These are phyloP conservation scores for Dendrolimus houi DNA, from an alignment of 2,888 invertebrate genomes.

Conservation along the genomic window DNA sequence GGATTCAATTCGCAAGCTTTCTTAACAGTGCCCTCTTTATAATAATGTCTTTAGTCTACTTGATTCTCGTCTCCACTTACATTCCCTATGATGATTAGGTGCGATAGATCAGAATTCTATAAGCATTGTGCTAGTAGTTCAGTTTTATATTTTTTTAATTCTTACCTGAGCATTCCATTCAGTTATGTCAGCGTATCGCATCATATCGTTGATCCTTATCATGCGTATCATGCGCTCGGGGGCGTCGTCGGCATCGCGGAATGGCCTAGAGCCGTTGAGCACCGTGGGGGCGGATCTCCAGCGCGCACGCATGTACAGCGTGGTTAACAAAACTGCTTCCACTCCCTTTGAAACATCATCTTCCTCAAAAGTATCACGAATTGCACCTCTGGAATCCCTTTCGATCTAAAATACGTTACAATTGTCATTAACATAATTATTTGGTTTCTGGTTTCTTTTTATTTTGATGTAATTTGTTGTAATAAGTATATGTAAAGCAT, in stretches of 20 bases:
- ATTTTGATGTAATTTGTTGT: too few relatives aligned
- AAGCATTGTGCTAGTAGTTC: too few relatives aligned
- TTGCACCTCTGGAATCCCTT: conserved; percentile 50
- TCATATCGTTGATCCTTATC: conserved; percentile 60
- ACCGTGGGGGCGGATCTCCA: conserved; percentile 65
- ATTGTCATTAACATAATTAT: too few relatives aligned
- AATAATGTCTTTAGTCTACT: conserved; percentile 40
- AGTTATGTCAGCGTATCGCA: conserved; percentile 45
- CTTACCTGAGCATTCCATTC: conserved; percentile 59
- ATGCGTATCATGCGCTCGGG: conserved; percentile 41
- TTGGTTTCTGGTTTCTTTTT: too few relatives aligned
- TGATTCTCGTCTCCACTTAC: conserved; percentile 46
- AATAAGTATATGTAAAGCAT: too few relatives aligned
- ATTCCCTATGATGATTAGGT: conserved; percentile 41
- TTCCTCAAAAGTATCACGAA: conserved; percentile 57
- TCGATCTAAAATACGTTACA: conserved; percentile 33
- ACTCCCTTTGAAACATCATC: conserved; percentile 44
- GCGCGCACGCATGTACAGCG: conserved; percentile 50
- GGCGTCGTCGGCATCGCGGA: conserved; percentile 30
- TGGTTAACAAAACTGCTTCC: conserved; percentile 40
- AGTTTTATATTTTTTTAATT: too few relatives aligned
- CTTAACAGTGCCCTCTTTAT: conserved; percentile 52
- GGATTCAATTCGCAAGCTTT: conserved; percentile 56
- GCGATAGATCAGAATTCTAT: not conserved
- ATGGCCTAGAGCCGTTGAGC: conserved; percentile 49